These are phyloP conservation scores for Cheilosia impressa DNA, from an alignment of 2,888 invertebrate species.

Conservation along the genomic window DNA sequence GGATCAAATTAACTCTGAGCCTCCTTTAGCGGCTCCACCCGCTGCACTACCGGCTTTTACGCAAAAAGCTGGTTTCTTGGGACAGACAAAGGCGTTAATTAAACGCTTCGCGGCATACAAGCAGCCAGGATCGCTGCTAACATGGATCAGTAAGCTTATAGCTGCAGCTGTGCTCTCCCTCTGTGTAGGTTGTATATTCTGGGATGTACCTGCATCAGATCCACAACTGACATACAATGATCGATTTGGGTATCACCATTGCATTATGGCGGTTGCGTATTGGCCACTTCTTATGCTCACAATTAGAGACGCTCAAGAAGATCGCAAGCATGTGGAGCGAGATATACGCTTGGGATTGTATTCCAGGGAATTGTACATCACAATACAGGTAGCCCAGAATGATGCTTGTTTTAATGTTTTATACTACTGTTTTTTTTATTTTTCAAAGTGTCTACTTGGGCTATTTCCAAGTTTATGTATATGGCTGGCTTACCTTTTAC, in stretches of 20 bases:
- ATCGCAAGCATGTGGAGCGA: constrained; percentile 88
- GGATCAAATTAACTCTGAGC: constrained; percentile 84
- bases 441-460: constrained; percentile 89
- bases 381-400: constrained; percentile 88
- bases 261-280: constrained; percentile 89
- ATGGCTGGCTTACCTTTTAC: constrained; percentile 93
- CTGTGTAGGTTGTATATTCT: constrained; percentile 93
- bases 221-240: constrained; percentile 89
- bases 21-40: constrained; percentile 88
- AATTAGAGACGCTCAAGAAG: constrained; percentile 83
- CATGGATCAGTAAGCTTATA: constrained; percentile 90
- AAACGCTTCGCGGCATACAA: constrained; percentile 88
- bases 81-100: constrained; percentile 88
- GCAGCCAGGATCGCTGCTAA: constrained; percentile 92
- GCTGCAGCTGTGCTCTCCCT: constrained; percentile 93
- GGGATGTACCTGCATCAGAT: constrained; percentile 93
- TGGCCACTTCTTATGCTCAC: constrained; percentile 91
- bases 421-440: not conserved
- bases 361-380: constrained; percentile 90
- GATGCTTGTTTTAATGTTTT: not conserved
- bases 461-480: constrained; percentile 91
- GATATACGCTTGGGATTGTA: constrained; percentile 93
- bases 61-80: constrained; percentile 87
- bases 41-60: constrained; percentile 89
- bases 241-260: constrained; percentile 94